Evolutionary conservation across 1,140 invertebrate genomes (phyloP), one percentile per base, ranked within the genome.

Genomic region (Pygmarrhopalites habei): DNA sequence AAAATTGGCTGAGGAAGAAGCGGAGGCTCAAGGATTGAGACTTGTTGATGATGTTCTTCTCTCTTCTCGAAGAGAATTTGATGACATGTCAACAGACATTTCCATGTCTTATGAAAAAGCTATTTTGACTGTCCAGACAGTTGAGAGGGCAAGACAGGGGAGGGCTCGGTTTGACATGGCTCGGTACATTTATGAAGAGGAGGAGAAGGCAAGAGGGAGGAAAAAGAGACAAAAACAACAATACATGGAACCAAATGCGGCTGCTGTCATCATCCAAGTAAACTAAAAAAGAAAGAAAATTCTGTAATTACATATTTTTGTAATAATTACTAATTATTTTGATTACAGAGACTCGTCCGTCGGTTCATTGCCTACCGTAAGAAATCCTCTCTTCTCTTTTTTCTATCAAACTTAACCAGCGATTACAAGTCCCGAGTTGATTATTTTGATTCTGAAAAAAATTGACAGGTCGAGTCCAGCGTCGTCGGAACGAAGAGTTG

Each of bases 111-210:
- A 57, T 12, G 35, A 56, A 32, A 44, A 28, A 25, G 43, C 2
- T 1, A 85, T 95, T 39, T 78, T 83, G 30, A 78, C 94, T 1
- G 86, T 97, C 60, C 92, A 95, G 74, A 85, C 84, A 26, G 90
- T 95, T 72, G 94, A 96, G 76, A 77, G 92, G 70, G 92, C 92
- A 1, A 80, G 92, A 43, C 92, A 95, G 75, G 92, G 89, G 28
- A 78, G 90, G 46, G 68, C 88, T 2, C 79, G 83, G 74, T 85
- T 23, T 53, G 35, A 53, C 2, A 41, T 64, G 32, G 49, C 57
- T n/a, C 52, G 41, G n/a, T 60, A 28, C 41, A 32, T 64, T 26
- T 46, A 15, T 32, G 59, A 68, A 21, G 66, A 70, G 52, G 64
- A 66, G 10, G 64, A 73, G 74, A 74, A 30, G 72, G 66, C 71